phyloP scores from a whole-genome alignment of 2,888 invertebrate genomes.

The Acanthococcus lagerstroemiae region DNA sequence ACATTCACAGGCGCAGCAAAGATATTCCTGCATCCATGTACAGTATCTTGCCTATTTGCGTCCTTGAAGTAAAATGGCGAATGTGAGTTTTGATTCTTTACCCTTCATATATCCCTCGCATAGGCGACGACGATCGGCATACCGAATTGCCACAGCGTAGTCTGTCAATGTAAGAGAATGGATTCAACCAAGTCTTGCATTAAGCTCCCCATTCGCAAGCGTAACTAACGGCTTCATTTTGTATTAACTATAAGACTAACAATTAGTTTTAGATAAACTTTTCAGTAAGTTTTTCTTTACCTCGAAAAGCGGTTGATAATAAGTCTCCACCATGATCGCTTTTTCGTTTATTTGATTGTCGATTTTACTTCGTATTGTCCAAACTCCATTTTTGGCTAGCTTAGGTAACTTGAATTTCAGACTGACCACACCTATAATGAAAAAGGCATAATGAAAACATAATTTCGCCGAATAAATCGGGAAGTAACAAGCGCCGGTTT shows the following conservation, averaged over 20 bases:
- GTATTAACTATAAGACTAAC: too few species aligned
- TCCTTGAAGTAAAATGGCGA: too few species aligned
- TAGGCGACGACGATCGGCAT: too few species aligned
- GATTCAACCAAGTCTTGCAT: neutral
- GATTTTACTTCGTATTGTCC: constrained; percentile 42
- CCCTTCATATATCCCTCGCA: too few species aligned
- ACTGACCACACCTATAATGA: constrained; percentile 41
- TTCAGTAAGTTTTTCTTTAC: constrained; percentile 38
- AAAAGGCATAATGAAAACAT: neutral
- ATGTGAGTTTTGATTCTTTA: too few species aligned
- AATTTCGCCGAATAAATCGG: too few species aligned
- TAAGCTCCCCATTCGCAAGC: neutral
- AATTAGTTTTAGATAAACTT: constrained; percentile 1
- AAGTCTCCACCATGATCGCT: constrained; percentile 41
- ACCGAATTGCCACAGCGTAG: too few species aligned
- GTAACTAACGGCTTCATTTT: neutral
- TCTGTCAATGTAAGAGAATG: too few species aligned
- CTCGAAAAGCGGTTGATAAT: constrained; percentile 42
- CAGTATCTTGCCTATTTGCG: too few species aligned
- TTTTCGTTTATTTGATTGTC: constrained; percentile 41
- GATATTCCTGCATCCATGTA: too few species aligned
- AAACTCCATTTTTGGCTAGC: constrained; percentile 41
- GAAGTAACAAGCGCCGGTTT: too few species aligned
- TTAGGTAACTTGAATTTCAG: constrained; percentile 41
- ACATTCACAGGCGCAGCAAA: too few species aligned